phyloP scores from a whole-genome alignment of 2,888 invertebrate genomes.

The Drosophila neutralis region DNA sequence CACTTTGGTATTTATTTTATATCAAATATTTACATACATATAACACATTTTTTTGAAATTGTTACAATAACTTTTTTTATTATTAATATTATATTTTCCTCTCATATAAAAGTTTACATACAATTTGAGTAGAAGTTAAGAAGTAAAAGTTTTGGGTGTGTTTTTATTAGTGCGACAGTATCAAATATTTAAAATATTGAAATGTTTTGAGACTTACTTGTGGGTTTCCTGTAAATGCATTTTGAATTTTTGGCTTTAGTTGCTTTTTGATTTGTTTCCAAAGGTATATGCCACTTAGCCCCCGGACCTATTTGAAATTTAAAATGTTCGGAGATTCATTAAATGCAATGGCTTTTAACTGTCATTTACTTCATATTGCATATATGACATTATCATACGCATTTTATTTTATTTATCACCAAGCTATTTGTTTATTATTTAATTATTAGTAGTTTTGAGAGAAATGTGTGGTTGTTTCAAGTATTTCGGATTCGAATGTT shows the following conservation, averaged over 20 bases:
- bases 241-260: slow-evolving; percentile 2
- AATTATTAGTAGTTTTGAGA: not conserved
- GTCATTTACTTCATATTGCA: not conserved
- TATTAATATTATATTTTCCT: not conserved
- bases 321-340: not conserved
- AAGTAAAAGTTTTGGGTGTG: not conserved
- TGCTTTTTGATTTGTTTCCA: not conserved
- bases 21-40: not conserved
- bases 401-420: slow-evolving; percentile 4
- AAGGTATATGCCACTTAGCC: not conserved
- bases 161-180: not conserved
- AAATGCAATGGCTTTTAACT: not conserved
- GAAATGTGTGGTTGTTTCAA: slow-evolving; percentile 10
- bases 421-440: slow-evolving; percentile 12
- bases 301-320: slow-evolving; percentile 12
- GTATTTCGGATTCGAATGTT: slow-evolving; percentile 4
- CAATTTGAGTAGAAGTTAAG: not conserved
- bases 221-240: slow-evolving; percentile 69
- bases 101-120: not conserved
- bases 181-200: not conserved
- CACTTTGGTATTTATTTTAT: too few relatives aligned
- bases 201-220: slow-evolving; percentile 44
- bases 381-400: not conserved
- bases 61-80: not conserved
- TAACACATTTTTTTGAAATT: not conserved